Base-by-base conservation (phyloP, 2,888 invertebrate genomes). In the Oligia latruncula region DNA sequence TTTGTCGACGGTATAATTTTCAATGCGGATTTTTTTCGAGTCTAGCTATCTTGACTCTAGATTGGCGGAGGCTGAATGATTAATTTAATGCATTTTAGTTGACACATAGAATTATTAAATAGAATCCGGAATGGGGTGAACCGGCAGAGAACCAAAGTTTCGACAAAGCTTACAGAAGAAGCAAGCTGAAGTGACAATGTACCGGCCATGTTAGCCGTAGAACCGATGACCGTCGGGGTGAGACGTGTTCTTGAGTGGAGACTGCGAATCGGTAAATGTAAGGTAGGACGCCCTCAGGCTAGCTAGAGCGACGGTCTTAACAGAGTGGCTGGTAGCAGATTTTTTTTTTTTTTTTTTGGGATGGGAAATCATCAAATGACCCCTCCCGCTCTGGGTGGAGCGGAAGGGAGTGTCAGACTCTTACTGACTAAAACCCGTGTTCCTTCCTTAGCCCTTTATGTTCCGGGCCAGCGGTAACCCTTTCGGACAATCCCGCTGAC, bases 1-100 rank as follows among this genome's bases (percentile, higher is more conserved):
- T 88, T 82, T 67, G 74, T 83, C 73, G 55, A 65, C 81, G n/a
- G 77, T 76, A 83, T 81, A 73, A 77, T 77, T 71, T 81, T 86
- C 74, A 83, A 81, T 78, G 73, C 72, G 71, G 43, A 13, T 84
- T 89, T 88, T 79, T 90, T 85, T 74, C 64, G 68, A 71, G 81
- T 86, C 79, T 85, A 71, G 85, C 65, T 72, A 81, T 81, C 74
- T 80, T 84, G 58, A 20, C 43, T 77, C 58, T 68, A 23, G 20
- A 49, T 58, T 43, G 0, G 23, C 65, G 8, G 29, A 64, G 6
- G n/a, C 35, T 72, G n/a, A 64, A 72, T 35, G 9, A 55, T 58
- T 80, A 15, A 43, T 70, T 64, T 23, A 9, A 20, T 71, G 9
- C 15, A 67, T 55, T 75, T 46, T 40, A 9, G 9, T 60, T 60